These are phyloP conservation scores for Turnix velox DNA, from an alignment of 2,113 vertebrate species.

Conservation along the genomic window DNA sequence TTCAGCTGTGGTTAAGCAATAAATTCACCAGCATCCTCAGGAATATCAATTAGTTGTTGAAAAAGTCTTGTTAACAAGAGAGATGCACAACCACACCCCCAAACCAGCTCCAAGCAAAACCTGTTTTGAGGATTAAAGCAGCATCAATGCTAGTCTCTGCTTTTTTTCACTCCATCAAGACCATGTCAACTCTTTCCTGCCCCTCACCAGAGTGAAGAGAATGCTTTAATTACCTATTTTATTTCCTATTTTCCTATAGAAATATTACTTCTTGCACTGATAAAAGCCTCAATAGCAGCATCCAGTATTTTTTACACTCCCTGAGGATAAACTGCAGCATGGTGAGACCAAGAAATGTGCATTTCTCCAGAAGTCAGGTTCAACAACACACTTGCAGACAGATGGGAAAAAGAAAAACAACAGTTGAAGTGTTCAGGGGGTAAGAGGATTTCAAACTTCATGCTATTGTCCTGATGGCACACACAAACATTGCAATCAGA, in stretches of 20 bases:
- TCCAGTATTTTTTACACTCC: neutral
- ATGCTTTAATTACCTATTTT: neutral
- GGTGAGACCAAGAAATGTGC: neutral
- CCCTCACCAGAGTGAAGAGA: neutral
- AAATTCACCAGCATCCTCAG: neutral
- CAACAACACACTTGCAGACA: neutral
- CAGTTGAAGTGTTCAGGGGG: neutral
- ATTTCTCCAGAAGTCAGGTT: neutral
- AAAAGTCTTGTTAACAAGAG: conserved; percentile 23
- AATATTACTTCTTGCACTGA: neutral
- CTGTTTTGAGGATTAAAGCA: conserved; percentile 27
- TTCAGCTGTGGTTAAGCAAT: neutral
- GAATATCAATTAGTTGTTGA: neutral
- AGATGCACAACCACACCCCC: neutral
- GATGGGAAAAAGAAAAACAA: neutral
- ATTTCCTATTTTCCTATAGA: neutral
- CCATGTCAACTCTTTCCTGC: neutral
- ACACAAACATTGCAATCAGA: neutral
- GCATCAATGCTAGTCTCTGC: neutral
- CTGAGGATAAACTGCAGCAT: neutral
- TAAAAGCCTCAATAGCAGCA: neutral
- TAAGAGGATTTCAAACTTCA: neutral
- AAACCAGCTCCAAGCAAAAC: conserved; percentile 27
- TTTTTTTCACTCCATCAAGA: neutral
- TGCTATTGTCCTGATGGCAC: neutral